Percentiles rank a stretch among this genome's conserved stretches.
phyloP scores from a whole-genome alignment of 2,113 vertebrate genomes.

The Neolamprologus longior region DNA sequence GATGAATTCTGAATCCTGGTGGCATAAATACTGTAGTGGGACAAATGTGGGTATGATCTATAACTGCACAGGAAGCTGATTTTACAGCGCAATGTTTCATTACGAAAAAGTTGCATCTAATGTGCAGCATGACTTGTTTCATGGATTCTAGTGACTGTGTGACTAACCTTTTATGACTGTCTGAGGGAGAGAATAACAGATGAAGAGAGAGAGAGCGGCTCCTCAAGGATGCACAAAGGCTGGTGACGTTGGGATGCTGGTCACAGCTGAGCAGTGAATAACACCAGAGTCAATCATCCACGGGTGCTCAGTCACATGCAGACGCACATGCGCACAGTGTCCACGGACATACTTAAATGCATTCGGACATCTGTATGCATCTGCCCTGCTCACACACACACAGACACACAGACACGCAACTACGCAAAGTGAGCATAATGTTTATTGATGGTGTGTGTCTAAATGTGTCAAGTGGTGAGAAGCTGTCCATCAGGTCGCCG shows the following conservation, averaged over 20 bases:
- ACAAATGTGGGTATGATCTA: background rate
- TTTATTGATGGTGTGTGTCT: constrained; percentile 48
- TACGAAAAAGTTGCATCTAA: background rate
- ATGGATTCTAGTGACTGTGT: background rate
- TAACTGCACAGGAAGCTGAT: background rate
- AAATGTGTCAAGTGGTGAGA: constrained; percentile 11
- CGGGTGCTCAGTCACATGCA: background rate
- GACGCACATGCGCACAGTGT: background rate
- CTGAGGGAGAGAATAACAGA: background rate
- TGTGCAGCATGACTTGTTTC: background rate
- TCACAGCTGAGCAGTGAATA: constrained; percentile 59
- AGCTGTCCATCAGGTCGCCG: constrained; percentile 37
- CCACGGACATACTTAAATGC: background rate
- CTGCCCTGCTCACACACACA: background rate
- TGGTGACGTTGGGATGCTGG: constrained; percentile 37
- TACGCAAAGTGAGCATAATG: constrained; percentile 32
- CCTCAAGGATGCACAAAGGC: constrained; percentile 9
- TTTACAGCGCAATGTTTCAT: background rate
- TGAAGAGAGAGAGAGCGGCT: background rate
- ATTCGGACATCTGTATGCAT: constrained; percentile 16
- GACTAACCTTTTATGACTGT: constrained; percentile 42
- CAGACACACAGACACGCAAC: background rate
- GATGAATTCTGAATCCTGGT: background rate
- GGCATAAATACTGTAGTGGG: background rate
- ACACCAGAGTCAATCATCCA: constrained; percentile 60